phyloP scores from a whole-genome alignment of 1,140 invertebrate species.

The Aphelinus certus region DNA sequence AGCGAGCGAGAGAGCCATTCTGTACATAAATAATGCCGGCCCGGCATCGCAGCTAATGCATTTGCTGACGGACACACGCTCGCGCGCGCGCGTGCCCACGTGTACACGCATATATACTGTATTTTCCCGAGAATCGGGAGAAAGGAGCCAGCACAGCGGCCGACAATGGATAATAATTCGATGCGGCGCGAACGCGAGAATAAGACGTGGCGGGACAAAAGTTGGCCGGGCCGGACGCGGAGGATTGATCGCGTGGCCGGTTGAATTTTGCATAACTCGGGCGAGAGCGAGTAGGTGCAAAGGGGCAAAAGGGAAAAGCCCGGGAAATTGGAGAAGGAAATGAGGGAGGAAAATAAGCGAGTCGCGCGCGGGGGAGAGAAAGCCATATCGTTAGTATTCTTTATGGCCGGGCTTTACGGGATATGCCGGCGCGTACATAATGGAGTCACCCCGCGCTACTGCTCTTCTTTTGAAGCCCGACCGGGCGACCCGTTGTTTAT shows the following conservation, averaged over 20 bases:
- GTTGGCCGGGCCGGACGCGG: too few species aligned
- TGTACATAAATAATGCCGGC: too few species aligned
- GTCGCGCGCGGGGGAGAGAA: constrained; percentile 48
- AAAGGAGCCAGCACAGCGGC: too few species aligned
- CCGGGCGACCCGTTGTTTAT: constrained; percentile 63
- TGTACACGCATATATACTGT: too few species aligned
- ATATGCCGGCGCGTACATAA: constrained; percentile 57
- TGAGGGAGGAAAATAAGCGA: not conserved
- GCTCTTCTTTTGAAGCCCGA: constrained; percentile 64
- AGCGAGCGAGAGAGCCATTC: too few species aligned
- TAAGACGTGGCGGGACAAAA: too few species aligned
- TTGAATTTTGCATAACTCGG: not conserved
- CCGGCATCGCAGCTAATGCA: too few species aligned
- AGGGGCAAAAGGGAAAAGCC: not conserved
- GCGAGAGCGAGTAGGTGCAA: constrained; percentile 5
- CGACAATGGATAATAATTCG: too few species aligned
- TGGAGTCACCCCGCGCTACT: constrained; percentile 52
- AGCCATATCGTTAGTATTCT: constrained; percentile 66
- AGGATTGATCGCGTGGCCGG: too few species aligned
- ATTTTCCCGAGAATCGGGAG: too few species aligned
- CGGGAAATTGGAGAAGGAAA: not conserved
- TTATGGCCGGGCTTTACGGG: constrained; percentile 54
- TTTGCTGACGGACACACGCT: too few species aligned
- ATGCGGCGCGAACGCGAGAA: too few species aligned
- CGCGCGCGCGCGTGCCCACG: not conserved